Evolutionary conservation across 2,888 invertebrate genomes (phyloP).

Genomic region (Capitulum mitella): DNA sequence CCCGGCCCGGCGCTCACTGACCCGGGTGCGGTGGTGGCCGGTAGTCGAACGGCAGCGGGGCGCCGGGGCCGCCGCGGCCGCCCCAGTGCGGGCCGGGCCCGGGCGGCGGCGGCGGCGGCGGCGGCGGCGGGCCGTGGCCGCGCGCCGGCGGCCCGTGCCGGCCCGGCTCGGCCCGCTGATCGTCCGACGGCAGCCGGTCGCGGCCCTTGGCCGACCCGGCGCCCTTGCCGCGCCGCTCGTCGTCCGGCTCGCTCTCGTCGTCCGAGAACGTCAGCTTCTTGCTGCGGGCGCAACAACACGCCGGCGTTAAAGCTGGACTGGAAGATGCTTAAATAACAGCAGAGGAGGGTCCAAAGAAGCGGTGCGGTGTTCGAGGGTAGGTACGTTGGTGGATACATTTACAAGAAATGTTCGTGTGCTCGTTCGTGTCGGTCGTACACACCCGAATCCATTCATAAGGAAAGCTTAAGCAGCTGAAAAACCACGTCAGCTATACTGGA

Average conservation of each 20-base stretch:
- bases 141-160: neutral
- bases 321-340: too few relatives aligned
- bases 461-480: too few relatives aligned
- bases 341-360: too few relatives aligned
- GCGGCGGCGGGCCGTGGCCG: neutral
- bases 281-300: neutral
- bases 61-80: neutral
- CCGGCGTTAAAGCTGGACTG: too few relatives aligned
- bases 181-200: neutral
- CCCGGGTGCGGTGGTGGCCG: constrained; percentile 12
- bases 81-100: neutral
- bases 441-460: too few relatives aligned
- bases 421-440: too few relatives aligned
- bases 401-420: too few relatives aligned
- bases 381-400: too few relatives aligned
- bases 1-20: too few relatives aligned
- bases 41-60: constrained; percentile 14
- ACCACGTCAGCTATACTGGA: too few relatives aligned
- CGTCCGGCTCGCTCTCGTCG: constrained; percentile 13
- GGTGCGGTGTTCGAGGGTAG: too few relatives aligned
- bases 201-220: neutral
- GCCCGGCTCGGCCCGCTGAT: neutral
- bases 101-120: neutral
- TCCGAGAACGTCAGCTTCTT: constrained; percentile 23
- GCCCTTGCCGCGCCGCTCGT: neutral